Evolutionary conservation across 1,140 invertebrate species (phyloP).

Genomic region (Ericerus pela): DNA sequence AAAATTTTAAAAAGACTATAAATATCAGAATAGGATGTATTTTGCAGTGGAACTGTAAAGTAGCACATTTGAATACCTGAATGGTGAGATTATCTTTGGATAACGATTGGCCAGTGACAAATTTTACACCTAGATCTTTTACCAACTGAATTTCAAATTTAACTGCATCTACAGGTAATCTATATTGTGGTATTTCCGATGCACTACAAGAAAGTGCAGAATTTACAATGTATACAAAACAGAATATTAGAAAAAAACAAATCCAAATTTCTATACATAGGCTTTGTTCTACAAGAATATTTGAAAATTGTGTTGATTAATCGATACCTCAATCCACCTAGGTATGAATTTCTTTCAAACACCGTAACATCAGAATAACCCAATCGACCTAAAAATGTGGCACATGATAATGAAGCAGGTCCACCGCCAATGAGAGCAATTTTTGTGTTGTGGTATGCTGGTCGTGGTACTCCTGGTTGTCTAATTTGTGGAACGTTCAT

Average conservation of each 20-base stretch:
- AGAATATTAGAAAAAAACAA: too few species aligned
- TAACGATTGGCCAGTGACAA: constrained; percentile 47
- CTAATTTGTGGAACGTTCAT: constrained; percentile 81
- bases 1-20: background rate
- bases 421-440: constrained; percentile 88
- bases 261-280: too few species aligned
- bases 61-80: constrained; percentile 35
- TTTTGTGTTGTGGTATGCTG: constrained; percentile 44
- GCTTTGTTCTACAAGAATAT: background rate
- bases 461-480: constrained; percentile 44
- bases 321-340: constrained; percentile 72
- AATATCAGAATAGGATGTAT: background rate
- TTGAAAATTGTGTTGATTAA: background rate
- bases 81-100: constrained; percentile 54
- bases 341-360: constrained; percentile 74
- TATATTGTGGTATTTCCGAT: constrained; percentile 92
- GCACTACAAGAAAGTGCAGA: constrained; percentile 43
- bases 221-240: too few species aligned
- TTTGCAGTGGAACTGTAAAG: background rate
- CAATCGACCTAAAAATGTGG: constrained; percentile 81
- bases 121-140: constrained; percentile 81
- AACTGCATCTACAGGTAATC: constrained; percentile 81
- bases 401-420: constrained; percentile 92
- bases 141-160: constrained; percentile 86
- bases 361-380: constrained; percentile 85